Evolutionary conservation across 2,113 vertebrate genomes (phyloP).

Genomic region (Sceloporus undulatus): DNA sequence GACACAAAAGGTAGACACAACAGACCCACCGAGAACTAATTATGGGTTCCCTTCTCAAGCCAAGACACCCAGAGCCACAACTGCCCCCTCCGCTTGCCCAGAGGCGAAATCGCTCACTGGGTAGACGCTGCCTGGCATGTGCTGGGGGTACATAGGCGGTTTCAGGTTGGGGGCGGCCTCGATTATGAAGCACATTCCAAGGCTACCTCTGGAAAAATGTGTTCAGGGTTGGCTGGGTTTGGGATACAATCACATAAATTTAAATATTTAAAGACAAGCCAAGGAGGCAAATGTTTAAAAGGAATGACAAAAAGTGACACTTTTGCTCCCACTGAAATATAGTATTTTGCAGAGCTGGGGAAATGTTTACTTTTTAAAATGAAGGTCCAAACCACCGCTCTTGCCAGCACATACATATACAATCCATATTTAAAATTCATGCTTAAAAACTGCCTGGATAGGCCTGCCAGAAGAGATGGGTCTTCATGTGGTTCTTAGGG

Average conservation of each 20-base stretch:
- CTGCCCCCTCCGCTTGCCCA: background rate
- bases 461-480: too few relatives aligned
- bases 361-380: background rate
- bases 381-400: too few relatives aligned
- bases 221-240: background rate
- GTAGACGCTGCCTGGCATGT: background rate
- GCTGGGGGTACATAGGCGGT: background rate
- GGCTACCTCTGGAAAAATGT: background rate
- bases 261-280: background rate
- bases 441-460: too few relatives aligned
- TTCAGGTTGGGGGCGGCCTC: too few relatives aligned
- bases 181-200: background rate
- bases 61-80: conserved; percentile 4
- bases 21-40: conserved; percentile 5
- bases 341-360: too few relatives aligned
- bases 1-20: background rate
- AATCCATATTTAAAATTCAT: too few relatives aligned
- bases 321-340: background rate
- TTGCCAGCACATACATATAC: too few relatives aligned
- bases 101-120: too few relatives aligned
- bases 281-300: conserved; percentile 13
- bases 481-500: too few relatives aligned
- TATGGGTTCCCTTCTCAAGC: background rate
- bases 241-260: background rate
- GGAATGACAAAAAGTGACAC: background rate